phyloP scores from a whole-genome alignment of 2,797 vertebrate genomes.

The Gorsachius magnificus region DNA sequence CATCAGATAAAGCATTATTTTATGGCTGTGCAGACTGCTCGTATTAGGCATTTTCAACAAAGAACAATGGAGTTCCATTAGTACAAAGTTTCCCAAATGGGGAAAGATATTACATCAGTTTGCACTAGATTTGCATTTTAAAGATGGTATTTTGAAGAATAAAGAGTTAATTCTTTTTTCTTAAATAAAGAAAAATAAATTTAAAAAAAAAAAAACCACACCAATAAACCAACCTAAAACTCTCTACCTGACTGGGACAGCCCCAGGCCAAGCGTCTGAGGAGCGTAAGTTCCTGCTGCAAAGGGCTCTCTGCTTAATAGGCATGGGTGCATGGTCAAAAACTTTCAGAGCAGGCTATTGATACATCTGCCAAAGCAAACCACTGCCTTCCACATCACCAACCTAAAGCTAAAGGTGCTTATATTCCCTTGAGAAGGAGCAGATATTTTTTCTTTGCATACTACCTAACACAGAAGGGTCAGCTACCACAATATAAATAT shows the following conservation, averaged over 20 bases:
- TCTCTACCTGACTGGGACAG: not conserved
- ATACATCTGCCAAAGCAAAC: not conserved
- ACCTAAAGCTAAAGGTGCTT: not conserved
- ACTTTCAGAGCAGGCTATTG: not conserved
- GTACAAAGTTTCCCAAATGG: not conserved
- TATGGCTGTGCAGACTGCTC: constrained; percentile 14
- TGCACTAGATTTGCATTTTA: not conserved
- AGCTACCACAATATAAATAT: constrained; percentile 46
- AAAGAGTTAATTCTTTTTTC: not conserved
- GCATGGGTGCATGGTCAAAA: not conserved
- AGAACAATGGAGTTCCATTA: constrained; percentile 41
- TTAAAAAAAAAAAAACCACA: not conserved
- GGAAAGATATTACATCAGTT: not conserved
- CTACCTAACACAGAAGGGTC: constrained; percentile 13
- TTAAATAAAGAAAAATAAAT: not conserved
- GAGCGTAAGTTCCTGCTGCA: not conserved
- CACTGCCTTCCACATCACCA: not conserved
- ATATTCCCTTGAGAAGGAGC: not conserved
- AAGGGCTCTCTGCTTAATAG: not conserved
- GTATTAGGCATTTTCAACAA: constrained; percentile 13
- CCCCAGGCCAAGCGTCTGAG: not conserved
- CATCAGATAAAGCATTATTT: constrained; percentile 31
- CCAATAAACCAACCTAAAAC: not conserved
- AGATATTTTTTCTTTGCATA: constrained; percentile 38
- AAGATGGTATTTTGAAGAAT: not conserved